Conservation (phyloP, 2,797 vertebrate species). For the Pterois miles region DNA sequence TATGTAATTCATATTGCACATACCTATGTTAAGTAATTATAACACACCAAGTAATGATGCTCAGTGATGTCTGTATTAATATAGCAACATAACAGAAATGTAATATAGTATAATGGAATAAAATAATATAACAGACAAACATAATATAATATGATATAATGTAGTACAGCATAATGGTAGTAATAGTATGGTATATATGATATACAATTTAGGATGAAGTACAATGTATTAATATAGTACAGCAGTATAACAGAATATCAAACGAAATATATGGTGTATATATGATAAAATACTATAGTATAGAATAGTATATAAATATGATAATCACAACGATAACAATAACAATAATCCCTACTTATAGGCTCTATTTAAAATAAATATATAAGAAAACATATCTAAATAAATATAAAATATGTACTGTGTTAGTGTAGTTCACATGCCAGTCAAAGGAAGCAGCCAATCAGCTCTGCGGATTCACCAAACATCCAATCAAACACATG, state of each 20-base stretch:
- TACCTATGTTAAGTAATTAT: not conserved
- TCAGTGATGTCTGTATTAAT: no score
- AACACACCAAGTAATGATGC: no score
- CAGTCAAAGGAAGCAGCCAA: slow-evolving; percentile 54
- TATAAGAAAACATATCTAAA: not conserved
- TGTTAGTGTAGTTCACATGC: not conserved
- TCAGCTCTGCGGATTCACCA: slow-evolving; percentile 25
- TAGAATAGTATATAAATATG: not conserved
- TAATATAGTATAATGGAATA: not conserved
- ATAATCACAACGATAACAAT: not conserved
- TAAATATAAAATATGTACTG: not conserved
- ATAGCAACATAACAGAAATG: no score
- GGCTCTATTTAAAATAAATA: no score
- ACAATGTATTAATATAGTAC: not conserved
- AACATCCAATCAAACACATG: slow-evolving; percentile 25
- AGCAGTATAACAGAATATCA: not conserved
- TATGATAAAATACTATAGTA: no score
- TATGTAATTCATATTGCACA: not conserved
- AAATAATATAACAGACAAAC: not conserved
- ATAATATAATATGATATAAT: not conserved
- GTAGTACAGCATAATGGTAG: not conserved
- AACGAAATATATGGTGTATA: not conserved
- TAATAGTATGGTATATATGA: not conserved
- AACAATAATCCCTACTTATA: not conserved
- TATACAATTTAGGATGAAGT: not conserved